Evolutionary conservation across 2,888 invertebrate genomes (phyloP), one percentile per base, ranked within the genome.

Genomic region (Amphipoea lucens): DNA sequence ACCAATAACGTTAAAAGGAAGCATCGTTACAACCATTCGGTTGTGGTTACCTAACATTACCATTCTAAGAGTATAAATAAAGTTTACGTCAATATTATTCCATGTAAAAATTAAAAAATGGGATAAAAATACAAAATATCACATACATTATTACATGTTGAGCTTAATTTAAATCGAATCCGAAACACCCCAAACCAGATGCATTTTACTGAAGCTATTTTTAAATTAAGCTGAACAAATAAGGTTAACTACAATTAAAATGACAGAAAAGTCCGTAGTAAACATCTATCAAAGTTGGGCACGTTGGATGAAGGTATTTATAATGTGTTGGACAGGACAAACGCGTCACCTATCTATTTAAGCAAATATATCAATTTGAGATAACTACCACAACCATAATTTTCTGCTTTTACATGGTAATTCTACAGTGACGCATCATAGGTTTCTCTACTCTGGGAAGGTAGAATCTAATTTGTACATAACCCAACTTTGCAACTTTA

Each of bases 91-190:
- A 93, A 92, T 93, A 92, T 92, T 90, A 93, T 88, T 92, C 92
- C 91, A 92, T 92, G 91, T 93, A 93, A 95, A 95, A 93, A 93
- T 91, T 94, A 94, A 96, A 94, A 76, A 93, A 88, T 74, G 93
- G 95, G 94, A 92, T 94, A 95, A 95, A 95, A 95, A 95, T 95
- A 95, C 94, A 96, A 96, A 97, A 97, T 97, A 97, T 97, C 97
- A 97, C 97, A 97, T 96, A 97, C 97, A 96, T 96, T 95, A 95
- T 96, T 96, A 96, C 94, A 95, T 95, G 97, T 97, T 96, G 96
- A 97, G 97, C 97, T 97, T 96, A 96, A 97, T 97, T 96, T 95
- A 96, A 96, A 95, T 94, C 88, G 90, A 92, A 93, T 90, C 88
- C 85, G 81, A 90, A 91, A 89, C 92, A 92, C 92, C 93, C 93